A percentile compares a stretch with the other conserved stretches of the same genome.
phyloP scores from a whole-genome alignment of 2,888 invertebrate species.

The Xanthorhoe designata region DNA sequence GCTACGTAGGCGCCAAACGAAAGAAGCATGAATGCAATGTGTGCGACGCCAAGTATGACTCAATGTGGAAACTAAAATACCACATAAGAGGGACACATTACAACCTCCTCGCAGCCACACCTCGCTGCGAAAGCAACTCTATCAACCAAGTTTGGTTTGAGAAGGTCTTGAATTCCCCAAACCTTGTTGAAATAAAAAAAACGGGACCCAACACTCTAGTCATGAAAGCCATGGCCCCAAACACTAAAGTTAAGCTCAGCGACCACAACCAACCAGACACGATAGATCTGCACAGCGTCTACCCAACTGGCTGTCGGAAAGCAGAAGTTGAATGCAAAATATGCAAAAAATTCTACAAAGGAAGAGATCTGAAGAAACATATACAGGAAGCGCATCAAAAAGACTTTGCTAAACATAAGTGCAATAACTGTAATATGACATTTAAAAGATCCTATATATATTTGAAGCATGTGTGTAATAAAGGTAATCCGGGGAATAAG shows the following conservation, averaged over 20 bases:
- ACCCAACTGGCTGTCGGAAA: constrained; percentile 26
- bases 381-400: constrained; percentile 42
- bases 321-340: constrained; percentile 29
- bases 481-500: not conserved
- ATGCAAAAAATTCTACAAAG: constrained; percentile 31
- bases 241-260: constrained; percentile 46
- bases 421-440: constrained; percentile 44
- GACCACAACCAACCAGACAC: constrained; percentile 27
- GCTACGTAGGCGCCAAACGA: constrained; percentile 8
- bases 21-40: constrained; percentile 48
- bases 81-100: constrained; percentile 65
- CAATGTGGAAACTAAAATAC: constrained; percentile 45
- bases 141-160: constrained; percentile 70
- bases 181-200: constrained; percentile 63
- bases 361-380: constrained; percentile 42
- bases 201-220: constrained; percentile 53
- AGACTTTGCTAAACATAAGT: constrained; percentile 40
- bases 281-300: constrained; percentile 48
- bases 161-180: constrained; percentile 57
- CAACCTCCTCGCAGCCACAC: constrained; percentile 52
- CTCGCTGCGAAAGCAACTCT: constrained; percentile 51
- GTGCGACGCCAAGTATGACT: constrained; percentile 50
- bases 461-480: constrained; percentile 42
- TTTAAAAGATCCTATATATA: constrained; percentile 46
- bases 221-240: constrained; percentile 51